Evolutionary conservation across 2,888 invertebrate genomes (phyloP).

Genomic region (Callimorpha dominula): DNA sequence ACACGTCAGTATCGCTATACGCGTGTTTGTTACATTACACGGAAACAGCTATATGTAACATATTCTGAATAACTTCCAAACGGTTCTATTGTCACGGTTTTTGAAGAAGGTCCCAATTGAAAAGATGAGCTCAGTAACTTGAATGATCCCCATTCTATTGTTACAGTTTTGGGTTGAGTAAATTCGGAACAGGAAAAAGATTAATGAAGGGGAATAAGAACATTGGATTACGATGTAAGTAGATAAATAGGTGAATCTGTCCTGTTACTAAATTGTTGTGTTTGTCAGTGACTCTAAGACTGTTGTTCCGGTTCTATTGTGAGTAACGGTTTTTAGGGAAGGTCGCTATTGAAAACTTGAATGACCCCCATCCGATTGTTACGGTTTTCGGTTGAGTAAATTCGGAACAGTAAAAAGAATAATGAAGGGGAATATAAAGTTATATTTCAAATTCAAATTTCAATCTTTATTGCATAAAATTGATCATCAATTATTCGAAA

Average conservation of each 20-base stretch:
- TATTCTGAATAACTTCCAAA: constrained; percentile 47
- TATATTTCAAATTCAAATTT: too few species aligned
- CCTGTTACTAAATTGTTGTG: neutral
- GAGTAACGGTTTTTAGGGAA: too few species aligned
- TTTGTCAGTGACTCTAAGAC: too few species aligned
- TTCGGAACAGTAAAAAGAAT: too few species aligned
- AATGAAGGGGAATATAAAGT: constrained; percentile 30
- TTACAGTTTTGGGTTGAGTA: constrained; percentile 44
- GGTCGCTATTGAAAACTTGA: too few species aligned
- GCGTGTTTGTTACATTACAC: constrained; percentile 31
- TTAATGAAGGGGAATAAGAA: constrained; percentile 45
- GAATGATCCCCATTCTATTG: constrained; percentile 40
- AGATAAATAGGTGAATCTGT: constrained; percentile 2
- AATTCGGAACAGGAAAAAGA: constrained; percentile 30
- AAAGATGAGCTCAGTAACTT: constrained; percentile 44
- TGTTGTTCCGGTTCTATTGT: too few species aligned
- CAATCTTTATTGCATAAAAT: too few species aligned
- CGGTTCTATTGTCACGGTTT: constrained; percentile 41
- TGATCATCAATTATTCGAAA: too few species aligned
- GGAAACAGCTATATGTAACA: constrained; percentile 50
- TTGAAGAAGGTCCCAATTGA: constrained; percentile 48
- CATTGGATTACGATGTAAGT: constrained; percentile 30
- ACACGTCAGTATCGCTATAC: constrained; percentile 38
- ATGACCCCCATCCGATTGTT: too few species aligned
- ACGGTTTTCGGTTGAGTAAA: too few species aligned